Percentiles rank a stretch among this genome's conserved stretches.
These are phyloP conservation scores for Tetheella fluctuosa DNA, from an alignment of 2,888 invertebrate species.

Conservation along the genomic window DNA sequence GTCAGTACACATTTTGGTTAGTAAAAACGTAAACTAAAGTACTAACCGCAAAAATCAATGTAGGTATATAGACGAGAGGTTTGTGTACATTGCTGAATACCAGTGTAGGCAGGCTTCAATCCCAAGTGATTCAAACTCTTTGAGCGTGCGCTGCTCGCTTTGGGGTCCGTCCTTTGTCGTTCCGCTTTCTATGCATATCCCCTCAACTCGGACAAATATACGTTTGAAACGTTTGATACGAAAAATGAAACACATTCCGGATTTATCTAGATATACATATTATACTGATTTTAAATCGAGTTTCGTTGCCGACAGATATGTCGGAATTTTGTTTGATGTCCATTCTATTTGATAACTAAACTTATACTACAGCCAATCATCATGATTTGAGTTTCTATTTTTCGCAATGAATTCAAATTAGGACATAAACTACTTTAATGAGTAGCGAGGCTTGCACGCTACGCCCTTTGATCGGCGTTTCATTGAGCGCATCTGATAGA, in stretches of 20 bases:
- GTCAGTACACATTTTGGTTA: neutral
- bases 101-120: slow-evolving; percentile 33
- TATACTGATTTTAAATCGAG: slow-evolving; percentile 25
- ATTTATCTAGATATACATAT: slow-evolving; percentile 34
- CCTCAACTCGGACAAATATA: slow-evolving; percentile 44
- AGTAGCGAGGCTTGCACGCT: slow-evolving; percentile 47
- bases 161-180: slow-evolving; percentile 43
- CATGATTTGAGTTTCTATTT: neutral
- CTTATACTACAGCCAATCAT: no score
- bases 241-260: slow-evolving; percentile 41
- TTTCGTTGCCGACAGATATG: slow-evolving; percentile 19
- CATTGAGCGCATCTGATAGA: slow-evolving; percentile 41
- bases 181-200: slow-evolving; percentile 46
- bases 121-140: slow-evolving; percentile 46
- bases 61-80: slow-evolving; percentile 24
- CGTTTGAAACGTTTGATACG: slow-evolving; percentile 43
- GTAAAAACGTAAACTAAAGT: slow-evolving; percentile 2
- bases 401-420: neutral
- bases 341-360: neutral
- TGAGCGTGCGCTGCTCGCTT: slow-evolving; percentile 44
- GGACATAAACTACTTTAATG: slow-evolving; percentile 25
- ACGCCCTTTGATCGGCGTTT: slow-evolving; percentile 52
- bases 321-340: slow-evolving; percentile 28
- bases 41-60: slow-evolving; percentile 22
- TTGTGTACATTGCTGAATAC: slow-evolving; percentile 20